Evolutionary conservation across 1,140 invertebrate genomes (phyloP).

Genomic region (Drosophila bifasciata): DNA sequence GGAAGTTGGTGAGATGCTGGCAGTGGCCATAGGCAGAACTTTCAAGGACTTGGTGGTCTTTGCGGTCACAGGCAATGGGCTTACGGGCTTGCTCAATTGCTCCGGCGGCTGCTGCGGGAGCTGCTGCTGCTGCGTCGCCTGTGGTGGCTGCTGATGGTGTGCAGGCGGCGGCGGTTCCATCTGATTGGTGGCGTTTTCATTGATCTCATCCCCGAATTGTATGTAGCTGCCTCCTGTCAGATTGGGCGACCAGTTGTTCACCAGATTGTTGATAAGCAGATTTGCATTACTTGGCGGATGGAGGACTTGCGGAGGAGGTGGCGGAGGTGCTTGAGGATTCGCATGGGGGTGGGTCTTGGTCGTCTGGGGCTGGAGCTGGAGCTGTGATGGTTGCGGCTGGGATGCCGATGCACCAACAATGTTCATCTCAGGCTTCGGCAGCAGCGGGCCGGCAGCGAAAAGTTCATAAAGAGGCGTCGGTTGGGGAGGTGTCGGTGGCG

Average conservation of each 20-base stretch:
- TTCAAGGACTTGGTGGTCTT: slow-evolving; percentile 33
- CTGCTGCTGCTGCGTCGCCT: slow-evolving; percentile 13
- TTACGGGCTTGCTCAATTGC: slow-evolving; percentile 15
- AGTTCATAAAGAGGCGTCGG: slow-evolving; percentile 71
- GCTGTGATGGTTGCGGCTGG: slow-evolving; percentile 29
- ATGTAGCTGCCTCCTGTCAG: slow-evolving; percentile 92
- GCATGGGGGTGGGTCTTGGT: slow-evolving; percentile 24
- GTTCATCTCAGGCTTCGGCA: slow-evolving; percentile 68
- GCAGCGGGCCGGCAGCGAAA: slow-evolving; percentile 72
- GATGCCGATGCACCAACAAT: slow-evolving; percentile 29
- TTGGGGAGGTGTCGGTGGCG: slow-evolving; percentile 45
- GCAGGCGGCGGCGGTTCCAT: slow-evolving; percentile 13
- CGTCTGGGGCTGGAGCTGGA: slow-evolving; percentile 26
- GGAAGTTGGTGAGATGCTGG: slow-evolving; percentile 46
- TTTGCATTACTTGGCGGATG: slow-evolving; percentile 56
- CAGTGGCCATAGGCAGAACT: slow-evolving; percentile 35
- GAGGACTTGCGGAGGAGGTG: slow-evolving; percentile 33
- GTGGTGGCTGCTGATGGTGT: slow-evolving; percentile 2
- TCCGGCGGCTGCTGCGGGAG: slow-evolving; percentile 10
- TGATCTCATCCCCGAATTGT: slow-evolving; percentile 87
- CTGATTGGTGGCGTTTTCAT: slow-evolving; percentile 69
- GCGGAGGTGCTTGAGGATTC: slow-evolving; percentile 17
- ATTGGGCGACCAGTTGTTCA: slow-evolving; percentile 92
- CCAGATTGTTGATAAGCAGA: slow-evolving; percentile 88
- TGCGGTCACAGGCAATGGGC: slow-evolving; percentile 30